Conservation (phyloP, 2,113 vertebrate genomes). For the Tetraodon nigroviridis region DNA sequence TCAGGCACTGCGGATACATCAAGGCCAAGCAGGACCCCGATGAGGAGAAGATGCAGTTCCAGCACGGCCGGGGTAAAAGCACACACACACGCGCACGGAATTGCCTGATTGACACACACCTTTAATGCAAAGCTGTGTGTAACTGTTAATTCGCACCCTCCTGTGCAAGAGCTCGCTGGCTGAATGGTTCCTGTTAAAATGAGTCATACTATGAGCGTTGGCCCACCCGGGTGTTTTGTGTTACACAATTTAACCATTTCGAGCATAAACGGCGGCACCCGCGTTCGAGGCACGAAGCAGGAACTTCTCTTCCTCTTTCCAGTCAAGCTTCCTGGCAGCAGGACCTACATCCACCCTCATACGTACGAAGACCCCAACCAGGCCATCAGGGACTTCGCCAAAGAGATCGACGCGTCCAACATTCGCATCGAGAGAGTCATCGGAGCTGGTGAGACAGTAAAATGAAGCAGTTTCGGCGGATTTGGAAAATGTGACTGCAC, state of each 20-base stretch:
- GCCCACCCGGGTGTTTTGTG: constrained; percentile 37
- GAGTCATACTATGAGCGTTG: constrained; percentile 46
- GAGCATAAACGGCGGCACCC: constrained; percentile 20
- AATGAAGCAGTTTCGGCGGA: no score
- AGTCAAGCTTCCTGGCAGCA: constrained; percentile 79
- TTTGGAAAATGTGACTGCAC: neutral
- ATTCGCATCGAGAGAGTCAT: constrained; percentile 80
- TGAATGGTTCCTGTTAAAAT: constrained; percentile 56
- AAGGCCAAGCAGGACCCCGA: constrained; percentile 83
- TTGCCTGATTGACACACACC: neutral
- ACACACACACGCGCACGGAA: neutral
- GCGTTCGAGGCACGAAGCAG: neutral
- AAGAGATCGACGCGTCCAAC: constrained; percentile 80
- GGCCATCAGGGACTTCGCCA: constrained; percentile 79
- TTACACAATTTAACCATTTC: constrained; percentile 41
- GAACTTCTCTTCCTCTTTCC: constrained; percentile 13
- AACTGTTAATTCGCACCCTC: constrained; percentile 12
- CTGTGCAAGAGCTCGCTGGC: constrained; percentile 36
- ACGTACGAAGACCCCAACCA: constrained; percentile 81
- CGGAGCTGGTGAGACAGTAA: constrained; percentile 70
- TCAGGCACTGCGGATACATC: constrained; percentile 81
- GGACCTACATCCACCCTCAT: constrained; percentile 79
- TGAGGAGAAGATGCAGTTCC: constrained; percentile 83
- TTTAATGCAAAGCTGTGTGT: neutral
- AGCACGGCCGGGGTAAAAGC: constrained; percentile 75